phyloP scores from a whole-genome alignment of 2,797 vertebrate species.

The Neosilurus hyrtlii region DNA sequence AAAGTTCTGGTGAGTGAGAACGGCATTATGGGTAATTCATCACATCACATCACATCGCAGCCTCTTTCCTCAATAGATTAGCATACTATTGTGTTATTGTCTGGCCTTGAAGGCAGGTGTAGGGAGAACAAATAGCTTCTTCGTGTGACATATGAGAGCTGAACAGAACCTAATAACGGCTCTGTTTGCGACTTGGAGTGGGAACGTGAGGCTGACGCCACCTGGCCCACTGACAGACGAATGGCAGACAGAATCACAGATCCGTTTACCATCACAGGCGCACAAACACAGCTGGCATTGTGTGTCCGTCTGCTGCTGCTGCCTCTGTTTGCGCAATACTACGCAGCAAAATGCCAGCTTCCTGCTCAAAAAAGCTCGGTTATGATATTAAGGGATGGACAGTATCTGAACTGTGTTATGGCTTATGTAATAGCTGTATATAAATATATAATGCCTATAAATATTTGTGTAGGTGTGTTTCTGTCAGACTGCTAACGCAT shows the following conservation, averaged over 20 bases:
- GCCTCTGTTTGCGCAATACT: constrained; percentile 11
- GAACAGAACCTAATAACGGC: constrained; percentile 68
- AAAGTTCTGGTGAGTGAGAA: constrained; percentile 90
- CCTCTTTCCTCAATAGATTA: background rate
- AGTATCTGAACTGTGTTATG: constrained; percentile 1
- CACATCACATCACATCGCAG: constrained; percentile 1
- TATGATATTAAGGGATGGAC: background rate
- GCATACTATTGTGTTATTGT: constrained; percentile 49
- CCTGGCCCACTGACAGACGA: constrained; percentile 56
- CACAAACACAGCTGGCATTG: constrained; percentile 50
- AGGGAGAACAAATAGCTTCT: constrained; percentile 70
- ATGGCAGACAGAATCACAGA: constrained; percentile 51
- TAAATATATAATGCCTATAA: constrained; percentile 17
- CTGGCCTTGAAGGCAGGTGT: constrained; percentile 60
- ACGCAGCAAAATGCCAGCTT: background rate
- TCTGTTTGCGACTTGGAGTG: constrained; percentile 69
- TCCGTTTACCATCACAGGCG: constrained; percentile 61
- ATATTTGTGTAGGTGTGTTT: constrained; percentile 27
- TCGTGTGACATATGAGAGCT: constrained; percentile 67
- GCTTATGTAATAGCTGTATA: background rate
- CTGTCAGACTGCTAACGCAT: background rate
- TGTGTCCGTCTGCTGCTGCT: constrained; percentile 55
- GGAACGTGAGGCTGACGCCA: constrained; percentile 63
- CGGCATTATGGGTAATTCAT: background rate
- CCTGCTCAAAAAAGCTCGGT: background rate